Evolutionary conservation across 2,113 vertebrate species (phyloP).

Genomic region (Cervus canadensis): DNA sequence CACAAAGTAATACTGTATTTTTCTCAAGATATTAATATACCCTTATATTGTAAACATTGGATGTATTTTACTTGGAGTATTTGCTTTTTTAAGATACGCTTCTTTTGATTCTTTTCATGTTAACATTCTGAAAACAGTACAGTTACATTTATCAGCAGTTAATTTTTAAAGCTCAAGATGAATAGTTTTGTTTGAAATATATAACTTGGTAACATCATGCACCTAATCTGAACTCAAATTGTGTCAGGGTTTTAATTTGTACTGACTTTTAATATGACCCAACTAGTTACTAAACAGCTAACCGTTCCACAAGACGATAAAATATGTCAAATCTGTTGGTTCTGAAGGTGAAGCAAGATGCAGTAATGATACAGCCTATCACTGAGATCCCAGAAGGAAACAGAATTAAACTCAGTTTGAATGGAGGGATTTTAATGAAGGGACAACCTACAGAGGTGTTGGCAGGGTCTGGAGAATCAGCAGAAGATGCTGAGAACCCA

Average conservation of each 20-base stretch:
- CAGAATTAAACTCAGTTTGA: not conserved
- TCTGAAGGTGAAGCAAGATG: not conserved
- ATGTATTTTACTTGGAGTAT: not conserved
- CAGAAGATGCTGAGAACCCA: not conserved
- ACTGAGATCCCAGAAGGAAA: not conserved
- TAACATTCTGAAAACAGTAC: conserved; percentile 4
- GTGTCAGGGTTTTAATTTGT: not conserved
- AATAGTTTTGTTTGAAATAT: not conserved
- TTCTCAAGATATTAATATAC: not conserved
- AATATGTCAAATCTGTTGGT: not conserved
- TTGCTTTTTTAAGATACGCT: conserved; percentile 15
- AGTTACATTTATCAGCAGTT: not conserved
- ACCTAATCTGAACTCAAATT: not conserved
- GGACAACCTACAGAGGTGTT: not conserved
- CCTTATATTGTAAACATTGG: not conserved
- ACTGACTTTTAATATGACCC: not conserved
- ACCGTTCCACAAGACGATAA: not conserved
- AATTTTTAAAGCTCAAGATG: not conserved
- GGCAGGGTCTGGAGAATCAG: not conserved
- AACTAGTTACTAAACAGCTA: not conserved
- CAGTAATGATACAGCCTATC: not conserved
- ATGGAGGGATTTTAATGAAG: not conserved
- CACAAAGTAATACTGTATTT: conserved; percentile 1
- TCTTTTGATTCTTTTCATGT: not conserved
- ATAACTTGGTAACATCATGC: not conserved